Percentiles rank a stretch among this genome's conserved stretches.
Evolutionary conservation across 30 jellyfish, hydroid and myxozoan genomes (phyloP).

Genomic region (Aurelia coerulea): DNA sequence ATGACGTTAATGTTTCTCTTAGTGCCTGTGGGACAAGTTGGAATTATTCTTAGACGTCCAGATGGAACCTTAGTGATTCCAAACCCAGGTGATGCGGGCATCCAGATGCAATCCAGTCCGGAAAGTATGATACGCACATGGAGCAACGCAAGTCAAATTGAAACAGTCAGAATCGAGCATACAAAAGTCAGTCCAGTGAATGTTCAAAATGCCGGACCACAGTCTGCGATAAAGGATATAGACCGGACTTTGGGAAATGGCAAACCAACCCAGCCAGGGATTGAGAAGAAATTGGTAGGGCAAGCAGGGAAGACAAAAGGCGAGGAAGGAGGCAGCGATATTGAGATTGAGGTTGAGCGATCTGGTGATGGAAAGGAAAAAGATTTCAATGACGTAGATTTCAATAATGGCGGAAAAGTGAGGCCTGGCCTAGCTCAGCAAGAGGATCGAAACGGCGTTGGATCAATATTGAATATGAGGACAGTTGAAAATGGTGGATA

Average conservation of each 20-base stretch:
- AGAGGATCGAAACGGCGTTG: constrained; percentile 14
- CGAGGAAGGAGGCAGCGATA: constrained; percentile 37
- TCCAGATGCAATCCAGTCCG: constrained; percentile 36
- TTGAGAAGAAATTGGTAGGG: background rate
- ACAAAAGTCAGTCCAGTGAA: constrained; percentile 70
- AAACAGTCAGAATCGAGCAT: constrained; percentile 86
- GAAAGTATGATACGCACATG: constrained; percentile 61
- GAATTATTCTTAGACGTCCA: constrained; percentile 82
- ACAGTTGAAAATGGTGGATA: background rate
- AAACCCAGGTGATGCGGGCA: constrained; percentile 37
- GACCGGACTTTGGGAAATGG: background rate
- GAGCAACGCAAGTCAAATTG: constrained; percentile 89
- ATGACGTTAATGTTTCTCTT: background rate
- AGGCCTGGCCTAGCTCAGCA: constrained; percentile 9
- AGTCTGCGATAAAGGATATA: background rate
- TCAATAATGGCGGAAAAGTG: constrained; percentile 2
- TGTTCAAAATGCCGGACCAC: constrained; percentile 13
- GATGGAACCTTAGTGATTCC: constrained; percentile 80
- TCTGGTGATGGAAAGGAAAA: constrained; percentile 53
- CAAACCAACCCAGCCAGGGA: constrained; percentile 16
- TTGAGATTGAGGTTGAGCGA: constrained; percentile 58
- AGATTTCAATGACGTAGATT: background rate
- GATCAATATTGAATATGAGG: constrained; percentile 49
- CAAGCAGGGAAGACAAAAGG: background rate
- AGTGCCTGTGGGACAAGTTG: constrained; percentile 60